These are phyloP conservation scores for Clarias fuscus DNA, from an alignment of 2,797 vertebrate species.

Conservation along the genomic window DNA sequence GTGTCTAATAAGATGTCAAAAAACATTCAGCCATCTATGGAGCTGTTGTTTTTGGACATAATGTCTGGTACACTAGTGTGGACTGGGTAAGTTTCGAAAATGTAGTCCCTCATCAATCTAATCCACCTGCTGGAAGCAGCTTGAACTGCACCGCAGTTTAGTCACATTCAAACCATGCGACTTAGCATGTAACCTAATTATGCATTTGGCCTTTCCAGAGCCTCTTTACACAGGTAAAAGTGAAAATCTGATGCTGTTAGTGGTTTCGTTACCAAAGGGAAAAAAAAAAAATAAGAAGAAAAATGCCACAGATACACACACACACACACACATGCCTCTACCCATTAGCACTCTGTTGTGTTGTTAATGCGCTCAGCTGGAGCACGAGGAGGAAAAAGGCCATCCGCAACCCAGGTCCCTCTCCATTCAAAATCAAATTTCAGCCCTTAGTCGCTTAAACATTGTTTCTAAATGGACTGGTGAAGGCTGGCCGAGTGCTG, in stretches of 20 bases:
- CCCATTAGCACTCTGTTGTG: slow-evolving; percentile 79
- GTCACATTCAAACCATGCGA: not conserved
- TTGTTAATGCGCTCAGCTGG: slow-evolving; percentile 82
- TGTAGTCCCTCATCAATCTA: slow-evolving; percentile 38
- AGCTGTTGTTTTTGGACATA: not conserved
- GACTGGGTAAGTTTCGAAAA: slow-evolving; percentile 22
- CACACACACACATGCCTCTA: slow-evolving; percentile 63
- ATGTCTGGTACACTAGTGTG: not conserved
- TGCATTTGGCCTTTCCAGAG: not conserved
- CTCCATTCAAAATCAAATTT: slow-evolving; percentile 80
- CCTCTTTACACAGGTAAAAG: not conserved
- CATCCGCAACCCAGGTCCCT: slow-evolving; percentile 76
- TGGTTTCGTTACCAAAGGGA: too few species aligned
- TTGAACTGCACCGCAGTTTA: slow-evolving; percentile 53
- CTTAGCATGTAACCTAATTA: not conserved
- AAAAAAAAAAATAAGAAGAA: too few species aligned
- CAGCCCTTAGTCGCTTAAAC: slow-evolving; percentile 65
- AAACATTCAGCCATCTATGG: not conserved
- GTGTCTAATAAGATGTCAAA: not conserved
- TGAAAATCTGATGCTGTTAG: not conserved
- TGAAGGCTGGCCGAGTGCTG: slow-evolving; percentile 68
- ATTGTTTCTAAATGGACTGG: slow-evolving; percentile 75
- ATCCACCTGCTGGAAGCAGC: slow-evolving; percentile 63
- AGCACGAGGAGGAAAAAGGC: slow-evolving; percentile 76
- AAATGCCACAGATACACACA: not conserved